A percentile compares a stretch with the other conserved stretches of the same genome.
These are phyloP conservation scores for Tanypteryx hageni DNA, from an alignment of 2,888 invertebrate species.

Conservation along the genomic window DNA sequence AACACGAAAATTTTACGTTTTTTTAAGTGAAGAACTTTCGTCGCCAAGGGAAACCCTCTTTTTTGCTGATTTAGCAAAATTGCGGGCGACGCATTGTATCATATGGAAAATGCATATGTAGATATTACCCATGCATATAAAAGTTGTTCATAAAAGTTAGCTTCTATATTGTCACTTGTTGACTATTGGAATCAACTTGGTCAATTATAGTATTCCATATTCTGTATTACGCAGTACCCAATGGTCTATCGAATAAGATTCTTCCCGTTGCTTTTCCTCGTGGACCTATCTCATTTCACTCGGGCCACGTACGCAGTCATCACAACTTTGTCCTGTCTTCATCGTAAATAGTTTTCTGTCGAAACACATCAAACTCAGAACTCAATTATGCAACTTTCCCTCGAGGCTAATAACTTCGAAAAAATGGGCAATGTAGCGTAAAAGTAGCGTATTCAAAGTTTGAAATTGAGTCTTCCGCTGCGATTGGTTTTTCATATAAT, in stretches of 20 bases:
- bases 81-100: too few relatives aligned
- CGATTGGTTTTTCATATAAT: neutral
- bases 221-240: too few relatives aligned
- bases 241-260: neutral
- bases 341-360: neutral
- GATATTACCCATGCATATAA: too few relatives aligned
- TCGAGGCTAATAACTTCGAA: neutral
- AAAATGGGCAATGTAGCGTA: neutral
- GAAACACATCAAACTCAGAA: conserved; percentile 27
- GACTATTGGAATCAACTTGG: too few relatives aligned
- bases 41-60: too few relatives aligned
- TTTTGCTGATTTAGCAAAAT: too few relatives aligned
- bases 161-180: too few relatives aligned
- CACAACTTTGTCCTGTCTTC: neutral
- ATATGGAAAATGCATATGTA: too few relatives aligned
- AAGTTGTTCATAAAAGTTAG: too few relatives aligned
- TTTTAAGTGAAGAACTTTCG: too few relatives aligned
- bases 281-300: neutral
- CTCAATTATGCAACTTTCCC: conserved; percentile 26
- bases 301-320: neutral
- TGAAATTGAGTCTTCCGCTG: conserved; percentile 5
- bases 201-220: too few relatives aligned
- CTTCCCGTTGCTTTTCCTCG: neutral
- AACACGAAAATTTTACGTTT: too few relatives aligned
- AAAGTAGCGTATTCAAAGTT: neutral